Conservation (phyloP, 2,797 vertebrate species). For the Glyptemys insculpta region DNA sequence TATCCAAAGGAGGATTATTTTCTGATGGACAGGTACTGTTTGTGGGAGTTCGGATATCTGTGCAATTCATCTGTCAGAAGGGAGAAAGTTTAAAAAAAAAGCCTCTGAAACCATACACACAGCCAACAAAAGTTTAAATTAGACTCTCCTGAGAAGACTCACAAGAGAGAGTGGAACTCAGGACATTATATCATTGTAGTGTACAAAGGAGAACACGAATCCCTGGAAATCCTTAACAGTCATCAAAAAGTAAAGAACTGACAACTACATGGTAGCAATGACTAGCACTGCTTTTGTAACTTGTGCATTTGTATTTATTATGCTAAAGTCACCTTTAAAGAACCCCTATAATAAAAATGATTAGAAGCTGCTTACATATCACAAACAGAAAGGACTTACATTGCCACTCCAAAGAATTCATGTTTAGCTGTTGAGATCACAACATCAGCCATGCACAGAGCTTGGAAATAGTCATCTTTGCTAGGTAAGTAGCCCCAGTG, state of each 20-base stretch:
- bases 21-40: constrained; percentile 46
- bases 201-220: constrained; percentile 31
- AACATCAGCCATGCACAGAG: constrained; percentile 92
- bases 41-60: constrained; percentile 57
- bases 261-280: neutral
- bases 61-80: neutral
- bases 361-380: constrained; percentile 63
- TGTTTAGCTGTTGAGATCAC: constrained; percentile 96
- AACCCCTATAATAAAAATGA: constrained; percentile 31
- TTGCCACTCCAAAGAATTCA: constrained; percentile 98
- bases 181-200: neutral
- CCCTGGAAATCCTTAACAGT: constrained; percentile 24
- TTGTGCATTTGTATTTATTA: constrained; percentile 25
- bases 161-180: neutral
- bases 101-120: constrained; percentile 13
- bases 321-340: constrained; percentile 33
- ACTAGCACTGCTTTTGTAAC: constrained; percentile 26
- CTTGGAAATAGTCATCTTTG: constrained; percentile 90
- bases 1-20: constrained; percentile 46
- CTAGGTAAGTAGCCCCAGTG: constrained; percentile 94
- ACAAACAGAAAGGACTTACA: constrained; percentile 88
- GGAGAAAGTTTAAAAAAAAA: constrained; percentile 41
- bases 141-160: constrained; percentile 13
- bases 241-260: constrained; percentile 24
- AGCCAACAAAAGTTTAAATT: constrained; percentile 6